phyloP scores from a whole-genome alignment of 2,797 vertebrate species.

The Muscicapa comitata region DNA sequence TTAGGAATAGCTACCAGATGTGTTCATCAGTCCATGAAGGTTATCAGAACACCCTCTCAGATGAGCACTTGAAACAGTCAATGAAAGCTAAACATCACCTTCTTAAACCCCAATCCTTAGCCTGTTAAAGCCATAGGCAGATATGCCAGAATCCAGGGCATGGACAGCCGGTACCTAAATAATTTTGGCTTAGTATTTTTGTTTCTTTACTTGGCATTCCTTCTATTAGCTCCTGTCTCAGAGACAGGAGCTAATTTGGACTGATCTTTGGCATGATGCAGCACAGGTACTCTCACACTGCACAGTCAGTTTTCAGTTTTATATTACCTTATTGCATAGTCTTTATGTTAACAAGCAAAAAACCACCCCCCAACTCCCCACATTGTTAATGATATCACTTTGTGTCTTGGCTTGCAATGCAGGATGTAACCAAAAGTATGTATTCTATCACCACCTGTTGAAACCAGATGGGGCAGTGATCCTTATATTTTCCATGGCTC shows the following conservation, averaged over 20 bases:
- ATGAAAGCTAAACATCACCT: background rate
- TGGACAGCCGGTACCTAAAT: background rate
- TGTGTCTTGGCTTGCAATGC: background rate
- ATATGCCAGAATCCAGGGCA: background rate
- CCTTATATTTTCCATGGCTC: too few species aligned
- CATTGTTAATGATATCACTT: background rate
- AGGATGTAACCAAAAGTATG: too few species aligned
- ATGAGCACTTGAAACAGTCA: background rate
- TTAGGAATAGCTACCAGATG: background rate
- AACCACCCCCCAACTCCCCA: fast-evolving
- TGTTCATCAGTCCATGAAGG: background rate
- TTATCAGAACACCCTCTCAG: background rate
- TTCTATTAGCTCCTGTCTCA: background rate
- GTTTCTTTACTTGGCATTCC: background rate
- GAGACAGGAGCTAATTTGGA: background rate
- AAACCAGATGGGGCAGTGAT: too few species aligned
- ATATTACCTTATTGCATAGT: background rate
- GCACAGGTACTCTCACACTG: background rate
- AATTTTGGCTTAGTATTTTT: background rate
- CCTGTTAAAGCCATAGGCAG: background rate
- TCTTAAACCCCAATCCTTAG: background rate
- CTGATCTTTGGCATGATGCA: background rate
- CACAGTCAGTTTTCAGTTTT: background rate
- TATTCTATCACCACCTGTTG: too few species aligned
- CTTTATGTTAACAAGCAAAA: background rate